Base-by-base conservation (phyloP, 2,797 vertebrate species). In the Pseudochaenichthys georgianus region DNA sequence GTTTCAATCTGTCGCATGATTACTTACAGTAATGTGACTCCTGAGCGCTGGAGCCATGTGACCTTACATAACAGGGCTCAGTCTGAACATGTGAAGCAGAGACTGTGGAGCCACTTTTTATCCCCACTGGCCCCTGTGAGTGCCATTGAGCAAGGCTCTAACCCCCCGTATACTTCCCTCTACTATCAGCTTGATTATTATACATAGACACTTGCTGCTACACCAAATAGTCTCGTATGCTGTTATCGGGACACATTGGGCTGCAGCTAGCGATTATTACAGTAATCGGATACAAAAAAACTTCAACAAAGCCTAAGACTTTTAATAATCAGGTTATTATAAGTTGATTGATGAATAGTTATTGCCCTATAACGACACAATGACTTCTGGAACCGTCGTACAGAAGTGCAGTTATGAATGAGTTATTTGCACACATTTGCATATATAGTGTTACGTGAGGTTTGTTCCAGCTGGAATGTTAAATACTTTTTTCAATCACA, bases 1-100 rank as follows among this genome's bases (percentile, higher is more conserved):
- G 34, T 38, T 38, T 71, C 28, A 68, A 7, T 28, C 42, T 3
- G 62, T 34, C 28, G 15, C 46, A 55, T n/a, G 34, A 19, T 17
- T 11, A 50, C 34, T 15, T 13, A 15, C 28, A 59, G 42, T 11
- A 16, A 16, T 53, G 70, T 34, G 77, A 79, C 61, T 53, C 55
- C 50, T 10, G 34, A 38, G 34, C 2, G 34, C 8, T 38, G 46
- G 28, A 67, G 11, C 51, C 16, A 16, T 17, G 45, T 0, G 1
- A 16, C 3, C 51, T 67, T 67, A 3, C 50, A 5, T 50, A 77
- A 62, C 55, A 10, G 13, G 38, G 23, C n/a, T 48, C 12, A 9
- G 45, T 43, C 13, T 42, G 16, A 53, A n/a, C 19, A 19, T 6
- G 15, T 19, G 9, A 34, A 34, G 31, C 51, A 41, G n/a, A 58